These are phyloP conservation scores for Eurypyga helias DNA, from an alignment of 2,113 vertebrate species.

Conservation along the genomic window DNA sequence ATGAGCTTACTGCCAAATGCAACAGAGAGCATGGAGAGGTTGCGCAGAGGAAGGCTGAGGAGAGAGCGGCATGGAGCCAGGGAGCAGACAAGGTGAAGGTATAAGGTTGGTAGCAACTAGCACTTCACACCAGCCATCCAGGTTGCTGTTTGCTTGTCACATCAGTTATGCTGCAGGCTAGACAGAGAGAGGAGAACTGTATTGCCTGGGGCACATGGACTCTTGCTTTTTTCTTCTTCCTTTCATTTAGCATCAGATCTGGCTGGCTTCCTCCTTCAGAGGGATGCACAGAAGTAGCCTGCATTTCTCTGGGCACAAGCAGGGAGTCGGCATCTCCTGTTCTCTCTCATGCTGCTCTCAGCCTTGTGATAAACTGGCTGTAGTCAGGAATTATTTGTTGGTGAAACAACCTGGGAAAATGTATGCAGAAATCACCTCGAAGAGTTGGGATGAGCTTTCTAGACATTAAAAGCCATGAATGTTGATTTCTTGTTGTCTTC, in stretches of 20 bases:
- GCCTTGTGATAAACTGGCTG: not conserved
- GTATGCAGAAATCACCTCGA: not conserved
- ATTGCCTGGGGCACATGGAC: not conserved
- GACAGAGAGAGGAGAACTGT: not conserved
- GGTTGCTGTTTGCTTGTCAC: not conserved
- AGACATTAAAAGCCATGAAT: not conserved
- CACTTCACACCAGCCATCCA: not conserved
- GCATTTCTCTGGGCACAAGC: fast-evolving
- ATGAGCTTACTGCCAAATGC: not conserved
- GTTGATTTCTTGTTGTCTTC: not conserved
- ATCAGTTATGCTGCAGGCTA: not conserved
- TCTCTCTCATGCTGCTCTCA: not conserved
- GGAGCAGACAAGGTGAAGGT: not conserved
- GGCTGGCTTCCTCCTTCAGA: not conserved
- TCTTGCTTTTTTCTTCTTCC: not conserved
- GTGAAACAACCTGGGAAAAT: not conserved
- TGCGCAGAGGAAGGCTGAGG: not conserved
- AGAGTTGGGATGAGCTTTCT: not conserved
- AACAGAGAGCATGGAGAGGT: not conserved
- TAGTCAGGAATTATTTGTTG: not conserved
- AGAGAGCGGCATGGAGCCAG: not conserved
- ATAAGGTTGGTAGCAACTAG: not conserved
- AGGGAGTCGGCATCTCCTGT: not conserved
- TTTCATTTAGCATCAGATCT: not conserved
- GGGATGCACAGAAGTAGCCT: not conserved